Conservation (phyloP, 1,140 invertebrate species). For the Daktulosphaira vitifoliae region DNA sequence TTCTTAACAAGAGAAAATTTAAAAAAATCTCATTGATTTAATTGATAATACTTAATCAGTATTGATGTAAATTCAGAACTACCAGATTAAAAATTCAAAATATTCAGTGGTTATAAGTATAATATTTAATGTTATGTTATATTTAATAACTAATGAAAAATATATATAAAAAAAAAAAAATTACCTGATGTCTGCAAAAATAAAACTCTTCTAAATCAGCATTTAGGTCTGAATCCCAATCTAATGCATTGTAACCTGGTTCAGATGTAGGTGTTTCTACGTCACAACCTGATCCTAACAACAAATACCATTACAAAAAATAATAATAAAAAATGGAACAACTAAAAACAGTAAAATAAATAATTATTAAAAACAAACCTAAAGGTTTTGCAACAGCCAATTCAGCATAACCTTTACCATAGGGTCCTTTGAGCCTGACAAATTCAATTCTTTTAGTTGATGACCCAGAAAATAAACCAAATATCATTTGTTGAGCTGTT, state of each 20-base stretch:
- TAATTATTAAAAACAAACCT: too few species aligned
- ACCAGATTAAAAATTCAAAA: too few species aligned
- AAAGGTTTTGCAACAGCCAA: constrained; percentile 92
- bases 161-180: too few species aligned
- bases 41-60: too few species aligned
- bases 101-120: too few species aligned
- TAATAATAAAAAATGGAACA: not conserved
- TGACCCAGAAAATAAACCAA: constrained; percentile 74
- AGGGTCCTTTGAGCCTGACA: constrained; percentile 93
- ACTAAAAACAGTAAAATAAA: too few species aligned
- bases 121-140: too few species aligned
- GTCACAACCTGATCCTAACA: constrained; percentile 55
- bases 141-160: too few species aligned
- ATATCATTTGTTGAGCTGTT: constrained; percentile 92
- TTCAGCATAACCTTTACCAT: constrained; percentile 93
- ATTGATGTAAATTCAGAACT: too few species aligned
- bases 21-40: too few species aligned
- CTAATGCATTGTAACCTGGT: constrained; percentile 71
- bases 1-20: too few species aligned
- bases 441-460: constrained; percentile 82
- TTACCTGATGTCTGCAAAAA: constrained; percentile 52
- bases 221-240: constrained; percentile 80
- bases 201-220: constrained; percentile 76
- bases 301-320: not conserved
- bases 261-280: constrained; percentile 93